Evolutionary conservation across 2,888 invertebrate genomes (phyloP), one percentile per base, ranked within the genome.

Genomic region (Sphaeridia pumilis): DNA sequence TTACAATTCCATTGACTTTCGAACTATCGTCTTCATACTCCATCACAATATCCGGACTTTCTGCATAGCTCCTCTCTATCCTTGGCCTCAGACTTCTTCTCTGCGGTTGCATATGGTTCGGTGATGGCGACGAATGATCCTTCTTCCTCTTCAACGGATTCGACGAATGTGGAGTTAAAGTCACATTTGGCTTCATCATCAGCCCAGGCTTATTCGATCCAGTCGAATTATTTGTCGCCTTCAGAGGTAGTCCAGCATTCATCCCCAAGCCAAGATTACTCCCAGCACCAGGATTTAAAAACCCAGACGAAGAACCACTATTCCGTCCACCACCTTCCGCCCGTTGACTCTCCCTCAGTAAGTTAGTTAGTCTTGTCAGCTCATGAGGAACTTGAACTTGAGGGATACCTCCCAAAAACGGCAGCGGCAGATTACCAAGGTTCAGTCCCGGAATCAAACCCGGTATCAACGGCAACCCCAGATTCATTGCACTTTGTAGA

Each of bases 21-120:
- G 72, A 75, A 64, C 68, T 75, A 68, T 73, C 78, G 62, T 68
- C 75, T 66, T 72, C 71, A 31, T 70, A 70, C 27, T 71, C 67
- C 35, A 73, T 66, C 25, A 72, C 69, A 61, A 74, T 67, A 68
- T 84, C 89, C 0, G 83, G 87, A 67, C 82, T 83, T 70, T 88
- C 88, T 0, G 86, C 87, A 70, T 88, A 88, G 66, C 86, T 87
- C 66, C 87, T 80, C 68, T 87, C 88, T 4, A 83, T 84, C 52
- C 88, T 78, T 4, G 88, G 88, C 58, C 88, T 78, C 56, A 88
- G 73, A 66, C 87, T 86, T 55, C 88, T 75, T 59, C 87, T 58
- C 10, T 57, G 52, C 21, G 65, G 60, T 34, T 55, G 56, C 20
- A 49, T 31, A 34, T 54, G 49, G 24, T 54, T 48, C 24, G 5